phyloP scores from a whole-genome alignment of 2,888 invertebrate species.

The Tromatobia lineatoria region DNA sequence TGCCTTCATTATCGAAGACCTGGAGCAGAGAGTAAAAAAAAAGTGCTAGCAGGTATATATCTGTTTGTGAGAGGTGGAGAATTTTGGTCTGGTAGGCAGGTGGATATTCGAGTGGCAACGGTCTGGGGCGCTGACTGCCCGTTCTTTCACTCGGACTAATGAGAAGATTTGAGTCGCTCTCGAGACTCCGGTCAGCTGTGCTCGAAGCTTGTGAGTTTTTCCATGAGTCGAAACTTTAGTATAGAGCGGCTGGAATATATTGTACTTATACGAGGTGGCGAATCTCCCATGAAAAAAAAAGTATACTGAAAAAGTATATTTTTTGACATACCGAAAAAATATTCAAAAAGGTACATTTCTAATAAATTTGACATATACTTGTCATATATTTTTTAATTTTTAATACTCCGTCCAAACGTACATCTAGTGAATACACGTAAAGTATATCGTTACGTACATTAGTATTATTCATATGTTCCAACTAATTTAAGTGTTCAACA shows the following conservation, averaged over 20 bases:
- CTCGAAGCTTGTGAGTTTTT: constrained; percentile 23
- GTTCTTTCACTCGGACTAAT: constrained; percentile 57
- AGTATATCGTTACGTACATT: too few species aligned
- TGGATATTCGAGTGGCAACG: constrained; percentile 64
- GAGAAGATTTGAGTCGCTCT: constrained; percentile 59
- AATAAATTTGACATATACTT: too few species aligned
- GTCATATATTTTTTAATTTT: too few species aligned
- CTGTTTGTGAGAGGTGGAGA: constrained; percentile 7
- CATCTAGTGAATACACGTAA: too few species aligned
- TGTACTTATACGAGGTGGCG: too few species aligned
- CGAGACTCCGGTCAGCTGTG: constrained; percentile 53
- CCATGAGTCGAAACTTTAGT: not conserved
- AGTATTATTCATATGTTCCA: too few species aligned
- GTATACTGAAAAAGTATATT: too few species aligned
- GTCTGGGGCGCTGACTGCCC: constrained; percentile 49
- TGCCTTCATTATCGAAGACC: constrained; percentile 2
- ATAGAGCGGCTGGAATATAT: not conserved
- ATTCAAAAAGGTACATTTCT: too few species aligned
- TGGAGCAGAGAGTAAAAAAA: not conserved
- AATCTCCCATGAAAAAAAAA: too few species aligned
- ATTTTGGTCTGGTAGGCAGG: constrained; percentile 51
- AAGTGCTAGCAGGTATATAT: constrained; percentile 3
- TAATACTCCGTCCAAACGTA: too few species aligned
- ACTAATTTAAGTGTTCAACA: too few species aligned
- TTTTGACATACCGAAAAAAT: too few species aligned